Evolutionary conservation across 2,888 invertebrate genomes (phyloP).

Genomic region (Orthonevra nobilis): DNA sequence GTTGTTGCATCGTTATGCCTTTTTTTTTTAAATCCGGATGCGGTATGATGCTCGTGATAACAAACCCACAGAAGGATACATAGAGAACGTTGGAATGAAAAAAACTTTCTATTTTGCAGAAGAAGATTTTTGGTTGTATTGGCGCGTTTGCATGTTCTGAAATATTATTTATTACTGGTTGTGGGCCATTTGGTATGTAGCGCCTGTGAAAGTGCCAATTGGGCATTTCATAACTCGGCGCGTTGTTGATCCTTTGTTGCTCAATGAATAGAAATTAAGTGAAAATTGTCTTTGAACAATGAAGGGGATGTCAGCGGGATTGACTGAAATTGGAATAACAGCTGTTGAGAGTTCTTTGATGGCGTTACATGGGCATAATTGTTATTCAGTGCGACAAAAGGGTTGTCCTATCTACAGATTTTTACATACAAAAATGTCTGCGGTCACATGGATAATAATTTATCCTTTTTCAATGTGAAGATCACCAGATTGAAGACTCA

Average conservation of each 20-base stretch:
- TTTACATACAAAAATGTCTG: constrained; percentile 16
- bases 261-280: constrained; percentile 53
- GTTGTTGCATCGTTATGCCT: constrained; percentile 43
- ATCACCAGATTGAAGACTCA: constrained; percentile 14
- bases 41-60: constrained; percentile 58
- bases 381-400: constrained; percentile 15
- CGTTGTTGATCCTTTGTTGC: constrained; percentile 51
- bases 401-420: constrained; percentile 25
- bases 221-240: constrained; percentile 46
- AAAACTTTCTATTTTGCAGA: constrained; percentile 59
- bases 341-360: constrained; percentile 23
- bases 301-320: constrained; percentile 53
- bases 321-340: constrained; percentile 16
- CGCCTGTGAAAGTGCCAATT: constrained; percentile 52
- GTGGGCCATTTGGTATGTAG: constrained; percentile 56
- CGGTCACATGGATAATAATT: constrained; percentile 4
- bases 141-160: constrained; percentile 35
- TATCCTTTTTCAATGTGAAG: constrained; percentile 22
- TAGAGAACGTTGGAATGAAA: constrained; percentile 21
- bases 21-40: constrained; percentile 52
- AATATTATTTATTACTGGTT: constrained; percentile 54
- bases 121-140: constrained; percentile 1
- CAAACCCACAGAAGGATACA: constrained; percentile 55
- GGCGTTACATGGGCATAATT: constrained; percentile 1
- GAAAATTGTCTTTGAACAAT: constrained; percentile 43